Evolutionary conservation across 1,140 invertebrate genomes (phyloP).

Genomic region (Cotesia glomerata): DNA sequence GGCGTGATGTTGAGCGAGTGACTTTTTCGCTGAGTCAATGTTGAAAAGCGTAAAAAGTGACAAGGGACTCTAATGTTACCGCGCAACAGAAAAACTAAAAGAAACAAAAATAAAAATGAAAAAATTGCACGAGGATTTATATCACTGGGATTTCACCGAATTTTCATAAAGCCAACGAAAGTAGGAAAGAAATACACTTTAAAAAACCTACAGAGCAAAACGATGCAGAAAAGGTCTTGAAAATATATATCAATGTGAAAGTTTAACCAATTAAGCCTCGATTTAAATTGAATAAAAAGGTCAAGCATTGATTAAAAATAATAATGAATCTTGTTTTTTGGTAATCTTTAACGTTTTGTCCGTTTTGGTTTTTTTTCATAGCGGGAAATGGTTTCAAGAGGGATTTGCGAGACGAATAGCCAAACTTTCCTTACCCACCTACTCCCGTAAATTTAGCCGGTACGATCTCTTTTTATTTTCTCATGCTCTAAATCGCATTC

Average conservation of each 20-base stretch:
- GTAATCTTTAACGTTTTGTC: background rate
- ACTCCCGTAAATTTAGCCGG: conserved; percentile 14
- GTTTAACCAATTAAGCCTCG: conserved; percentile 15
- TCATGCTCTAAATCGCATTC: conserved; percentile 30
- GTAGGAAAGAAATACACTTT: background rate
- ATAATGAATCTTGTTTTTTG: background rate
- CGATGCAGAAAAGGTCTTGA: background rate
- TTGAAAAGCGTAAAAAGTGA: conserved; percentile 23
- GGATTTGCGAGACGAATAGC: conserved; percentile 20
- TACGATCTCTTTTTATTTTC: background rate
- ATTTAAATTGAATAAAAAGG: conserved; percentile 5
- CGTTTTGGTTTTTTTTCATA: conserved; percentile 7
- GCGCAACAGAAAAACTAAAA: conserved; percentile 5
- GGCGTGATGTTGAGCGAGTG: conserved; percentile 29
- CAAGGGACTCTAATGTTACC: conserved; percentile 20
- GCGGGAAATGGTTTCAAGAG: conserved; percentile 22
- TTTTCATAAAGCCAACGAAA: background rate
- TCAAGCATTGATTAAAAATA: background rate
- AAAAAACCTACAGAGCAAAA: background rate
- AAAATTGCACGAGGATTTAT: background rate
- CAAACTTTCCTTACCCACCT: conserved; percentile 13
- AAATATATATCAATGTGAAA: conserved; percentile 4
- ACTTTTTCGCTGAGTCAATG: conserved; percentile 30
- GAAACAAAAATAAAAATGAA: conserved; percentile 3
- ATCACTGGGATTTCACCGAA: background rate